Base-by-base conservation (phyloP, 1,140 invertebrate species). In the Heliconius hewitsoni region DNA sequence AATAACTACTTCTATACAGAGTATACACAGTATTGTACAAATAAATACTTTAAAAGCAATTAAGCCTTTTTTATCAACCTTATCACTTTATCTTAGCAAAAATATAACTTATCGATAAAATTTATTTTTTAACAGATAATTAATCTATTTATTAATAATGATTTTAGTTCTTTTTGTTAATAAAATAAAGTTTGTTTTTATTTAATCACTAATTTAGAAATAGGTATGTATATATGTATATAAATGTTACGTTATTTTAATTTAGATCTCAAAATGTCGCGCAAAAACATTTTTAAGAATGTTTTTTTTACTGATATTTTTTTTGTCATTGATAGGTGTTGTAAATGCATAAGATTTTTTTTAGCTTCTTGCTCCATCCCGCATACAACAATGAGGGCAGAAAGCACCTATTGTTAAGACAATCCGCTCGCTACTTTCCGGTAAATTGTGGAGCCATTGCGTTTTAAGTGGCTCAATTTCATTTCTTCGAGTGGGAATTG, bases 31-130 rank as follows among this genome's bases (percentile, higher is more conserved):
- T 66, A 71, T 52, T 72, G 71, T 39, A 72, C 23, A 72, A 37
- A 37, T 72, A 37, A 37, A 37, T 72, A 37, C 2, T 72, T n/a
- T 42, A 11, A 30, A 13, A 72, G 8, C 34, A 72, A 72, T 37
- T 72, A 27, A 66, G 13, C 27, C 60, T 11, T 66, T 66, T 66
- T 66, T 8, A 66, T 23, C 11, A 71, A 80, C 80, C 83, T 82
- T 72, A 84, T 84, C 81, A 13, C 39, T 30, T 78, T 60, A 74
- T 81, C 72, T 50, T 74, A 73, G n/a, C 57, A 83, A 81, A 79
- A 80, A 78, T 39, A 46, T 77, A 77, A 77, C 55, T 81, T 74
- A 46, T n/a, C 13, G 83, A 84, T 84, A 78, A 82, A 70, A 57
- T 8, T 18, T 57, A 73, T 76, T 39, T 39, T 73, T 75, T 50